Base-by-base conservation (phyloP, 2,797 vertebrate species). In the Echeneis naucrates region DNA sequence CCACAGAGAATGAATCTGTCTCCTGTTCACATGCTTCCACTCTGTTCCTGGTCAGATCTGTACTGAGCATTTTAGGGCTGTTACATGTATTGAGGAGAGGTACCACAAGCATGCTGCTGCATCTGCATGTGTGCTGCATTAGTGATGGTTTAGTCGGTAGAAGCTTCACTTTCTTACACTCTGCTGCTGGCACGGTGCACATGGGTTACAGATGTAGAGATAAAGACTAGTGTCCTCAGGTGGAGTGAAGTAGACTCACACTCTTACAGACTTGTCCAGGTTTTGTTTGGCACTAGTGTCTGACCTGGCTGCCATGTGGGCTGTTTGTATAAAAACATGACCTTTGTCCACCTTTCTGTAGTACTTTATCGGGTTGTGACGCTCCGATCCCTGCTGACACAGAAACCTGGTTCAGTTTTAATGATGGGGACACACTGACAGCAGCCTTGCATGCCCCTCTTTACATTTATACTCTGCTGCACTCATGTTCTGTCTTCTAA, bases 11-110 rank as follows among this genome's bases (percentile, higher is more conserved):
- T 66, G 50, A 57, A 52, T 57, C 48, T 60, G 27, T 75, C 65
- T 14, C 65, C 53, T 60, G 60, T 79, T 80, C 57, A 78, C 74
- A 61, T 40, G 62, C 70, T 76, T 74, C 45, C 42, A 75, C 81
- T 72, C 57, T 75, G 44, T 67, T 75, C 26, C 65, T 57, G 42
- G 66, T 55, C 9, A 62, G 66, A 64, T 8, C 27, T 8, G n/a
- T 72, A 21, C 65, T 54, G 12, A 55, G 50, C 72, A 56, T 58
- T 73, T 51, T 2, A 81, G 37, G 56, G 52, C 52, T 80, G 19
- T 64, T 47, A 62, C 81, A 88, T 93, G 90, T 90, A 92, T 92
- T 93, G 90, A 93, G 92, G 90, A 93, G 90, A 88, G 91, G 89
- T 91, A 82, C 68, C 73, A 78, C 58, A 33, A 72, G 87, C 90